These are phyloP conservation scores for Arge pagana DNA, from an alignment of 2,888 invertebrate species.

Conservation along the genomic window DNA sequence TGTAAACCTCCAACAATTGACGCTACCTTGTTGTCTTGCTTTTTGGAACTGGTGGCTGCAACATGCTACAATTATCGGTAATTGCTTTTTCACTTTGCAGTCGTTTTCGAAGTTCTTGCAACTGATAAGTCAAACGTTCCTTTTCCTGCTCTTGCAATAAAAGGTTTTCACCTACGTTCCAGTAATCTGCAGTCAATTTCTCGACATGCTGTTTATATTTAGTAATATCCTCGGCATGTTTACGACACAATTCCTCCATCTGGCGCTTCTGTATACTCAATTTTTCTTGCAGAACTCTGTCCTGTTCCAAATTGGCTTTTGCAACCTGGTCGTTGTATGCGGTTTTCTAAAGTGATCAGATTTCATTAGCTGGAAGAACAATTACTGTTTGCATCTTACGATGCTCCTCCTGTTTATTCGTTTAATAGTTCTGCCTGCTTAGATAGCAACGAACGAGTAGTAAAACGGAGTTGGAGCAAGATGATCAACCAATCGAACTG, in stretches of 20 bases:
- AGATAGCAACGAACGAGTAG: too few relatives aligned
- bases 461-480: too few relatives aligned
- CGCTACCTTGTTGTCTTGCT: constrained; percentile 38
- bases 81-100: constrained; percentile 25
- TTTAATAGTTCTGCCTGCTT: too few relatives aligned
- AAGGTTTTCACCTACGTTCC: constrained; percentile 67
- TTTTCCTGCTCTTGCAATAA: constrained; percentile 65
- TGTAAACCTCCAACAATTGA: constrained; percentile 5
- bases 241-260: constrained; percentile 50
- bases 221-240: constrained; percentile 51
- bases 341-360: constrained; percentile 49
- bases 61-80: constrained; percentile 18
- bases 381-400: too few relatives aligned
- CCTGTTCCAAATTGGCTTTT: constrained; percentile 62
- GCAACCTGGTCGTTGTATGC: constrained; percentile 68
- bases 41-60: constrained; percentile 11
- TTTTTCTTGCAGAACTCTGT: constrained; percentile 59
- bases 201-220: constrained; percentile 63
- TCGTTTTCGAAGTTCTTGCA: constrained; percentile 36
- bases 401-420: too few relatives aligned
- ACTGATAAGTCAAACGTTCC: constrained; percentile 59
- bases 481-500: too few relatives aligned
- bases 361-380: too few relatives aligned
- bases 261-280: constrained; percentile 53
- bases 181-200: constrained; percentile 63